phyloP scores from a whole-genome alignment of 2,888 invertebrate genomes.

The Conistra vaccinii region DNA sequence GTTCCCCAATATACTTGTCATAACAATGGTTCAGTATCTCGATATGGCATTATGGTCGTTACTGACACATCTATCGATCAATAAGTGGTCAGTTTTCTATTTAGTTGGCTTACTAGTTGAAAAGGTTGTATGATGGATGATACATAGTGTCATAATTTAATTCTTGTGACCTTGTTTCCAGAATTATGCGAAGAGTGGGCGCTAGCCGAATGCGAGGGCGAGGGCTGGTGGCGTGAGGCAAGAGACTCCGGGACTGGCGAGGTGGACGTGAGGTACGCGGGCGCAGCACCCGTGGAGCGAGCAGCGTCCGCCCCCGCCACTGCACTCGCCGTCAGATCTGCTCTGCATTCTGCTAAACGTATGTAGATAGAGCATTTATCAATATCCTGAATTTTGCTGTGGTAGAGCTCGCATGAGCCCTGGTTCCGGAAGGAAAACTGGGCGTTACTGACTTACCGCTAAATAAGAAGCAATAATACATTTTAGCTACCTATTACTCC shows the following conservation, averaged over 20 bases:
- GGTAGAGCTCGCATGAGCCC: too few species aligned
- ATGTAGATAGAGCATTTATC: conserved; percentile 42
- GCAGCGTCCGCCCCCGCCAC: conserved; percentile 94
- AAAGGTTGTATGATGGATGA: not conserved
- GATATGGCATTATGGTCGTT: not conserved
- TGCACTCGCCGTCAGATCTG: conserved; percentile 95
- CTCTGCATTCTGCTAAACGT: conserved; percentile 92
- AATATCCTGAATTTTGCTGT: too few species aligned
- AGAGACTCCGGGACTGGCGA: conserved; percentile 90
- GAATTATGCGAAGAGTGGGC: conserved; percentile 93
- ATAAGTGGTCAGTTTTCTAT: not conserved
- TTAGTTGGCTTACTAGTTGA: too few species aligned
- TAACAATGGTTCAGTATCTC: not conserved
- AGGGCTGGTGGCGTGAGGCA: conserved; percentile 88
- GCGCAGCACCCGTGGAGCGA: conserved; percentile 94
- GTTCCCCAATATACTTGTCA: not conserved
- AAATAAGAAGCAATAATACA: not conserved
- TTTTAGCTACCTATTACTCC: not conserved
- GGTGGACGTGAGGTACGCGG: conserved; percentile 94
- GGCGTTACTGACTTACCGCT: not conserved
- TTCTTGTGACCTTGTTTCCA: conserved; percentile 72
- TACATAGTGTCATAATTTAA: not conserved
- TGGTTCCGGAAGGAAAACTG: not conserved
- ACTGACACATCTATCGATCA: not conserved
- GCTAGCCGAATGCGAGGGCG: conserved; percentile 91